Evolutionary conservation across 2,888 invertebrate genomes (phyloP).

Genomic region (Entomobrya multifasciata): DNA sequence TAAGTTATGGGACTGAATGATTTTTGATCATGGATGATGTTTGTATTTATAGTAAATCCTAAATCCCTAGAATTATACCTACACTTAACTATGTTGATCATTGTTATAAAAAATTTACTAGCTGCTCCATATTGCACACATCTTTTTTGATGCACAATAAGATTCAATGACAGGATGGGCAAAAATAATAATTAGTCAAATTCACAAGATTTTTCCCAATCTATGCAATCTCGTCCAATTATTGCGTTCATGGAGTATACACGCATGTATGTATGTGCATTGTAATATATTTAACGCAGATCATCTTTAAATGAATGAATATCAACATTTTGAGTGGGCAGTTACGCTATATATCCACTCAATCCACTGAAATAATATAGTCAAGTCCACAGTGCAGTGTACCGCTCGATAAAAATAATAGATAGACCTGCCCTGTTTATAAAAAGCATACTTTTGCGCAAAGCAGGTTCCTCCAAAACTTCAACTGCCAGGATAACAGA

Average conservation of each 20-base stretch:
- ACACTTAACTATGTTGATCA: background rate
- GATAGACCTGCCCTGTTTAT: constrained; percentile 1
- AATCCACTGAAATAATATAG: background rate
- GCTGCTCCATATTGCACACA: constrained; percentile 42
- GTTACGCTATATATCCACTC: background rate
- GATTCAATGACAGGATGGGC: constrained; percentile 39
- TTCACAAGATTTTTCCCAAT: background rate
- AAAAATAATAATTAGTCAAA: constrained; percentile 16
- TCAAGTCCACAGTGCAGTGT: background rate
- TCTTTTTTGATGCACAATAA: background rate
- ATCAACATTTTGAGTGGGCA: too few species aligned
- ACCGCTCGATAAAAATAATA: background rate
- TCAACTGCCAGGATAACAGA: background rate
- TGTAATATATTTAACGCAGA: too few species aligned
- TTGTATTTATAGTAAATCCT: constrained; percentile 54
- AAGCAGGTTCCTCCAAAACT: background rate
- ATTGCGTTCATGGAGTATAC: constrained; percentile 13
- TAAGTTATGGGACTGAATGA: constrained; percentile 36
- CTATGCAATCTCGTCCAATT: background rate
- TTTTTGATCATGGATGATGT: background rate
- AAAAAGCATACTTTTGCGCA: background rate
- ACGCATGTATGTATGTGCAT: too few species aligned
- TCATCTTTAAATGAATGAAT: too few species aligned
- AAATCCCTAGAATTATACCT: background rate
- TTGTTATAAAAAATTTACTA: background rate